Evolutionary conservation across 2,888 invertebrate genomes (phyloP).

Genomic region (Drosophila eohydei): DNA sequence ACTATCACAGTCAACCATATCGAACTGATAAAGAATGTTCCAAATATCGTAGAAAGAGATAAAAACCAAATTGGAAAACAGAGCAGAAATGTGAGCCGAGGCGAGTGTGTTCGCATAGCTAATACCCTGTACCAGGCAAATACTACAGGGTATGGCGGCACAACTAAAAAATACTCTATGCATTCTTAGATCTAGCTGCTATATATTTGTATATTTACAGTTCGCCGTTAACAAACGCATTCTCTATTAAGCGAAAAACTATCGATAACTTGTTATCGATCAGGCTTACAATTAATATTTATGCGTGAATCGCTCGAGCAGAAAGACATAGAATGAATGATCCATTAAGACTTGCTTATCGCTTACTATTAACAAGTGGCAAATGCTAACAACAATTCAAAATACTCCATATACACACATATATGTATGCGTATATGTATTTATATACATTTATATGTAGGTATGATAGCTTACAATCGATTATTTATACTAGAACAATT

Average conservation of each 20-base stretch:
- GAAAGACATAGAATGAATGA: slow-evolving; percentile 46
- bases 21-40: slow-evolving; percentile 55
- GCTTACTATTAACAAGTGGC: slow-evolving; percentile 60
- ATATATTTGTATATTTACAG: slow-evolving; percentile 47
- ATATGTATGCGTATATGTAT: not conserved
- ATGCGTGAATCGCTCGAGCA: slow-evolving; percentile 24
- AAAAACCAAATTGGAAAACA: slow-evolving; percentile 28
- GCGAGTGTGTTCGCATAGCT: slow-evolving; percentile 14
- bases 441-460: not conserved
- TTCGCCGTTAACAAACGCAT: slow-evolving; percentile 49
- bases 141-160: not conserved
- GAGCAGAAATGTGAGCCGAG: slow-evolving; percentile 11
- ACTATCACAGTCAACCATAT: slow-evolving; percentile 85
- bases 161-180: slow-evolving; percentile 18
- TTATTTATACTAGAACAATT: slow-evolving; percentile 38
- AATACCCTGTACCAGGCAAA: slow-evolving; percentile 26
- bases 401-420: slow-evolving; percentile 38
- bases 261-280: slow-evolving; percentile 28
- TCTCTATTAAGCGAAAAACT: slow-evolving; percentile 51
- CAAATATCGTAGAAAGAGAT: slow-evolving; percentile 2
- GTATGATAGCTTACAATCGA: slow-evolving; percentile 23
- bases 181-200: slow-evolving; percentile 20
- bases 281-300: slow-evolving; percentile 23
- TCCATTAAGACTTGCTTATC: slow-evolving; percentile 37
- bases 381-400: slow-evolving; percentile 72